Evolutionary conservation across 2,797 vertebrate genomes (phyloP).

Genomic region (Eurystomus glaucurus): DNA sequence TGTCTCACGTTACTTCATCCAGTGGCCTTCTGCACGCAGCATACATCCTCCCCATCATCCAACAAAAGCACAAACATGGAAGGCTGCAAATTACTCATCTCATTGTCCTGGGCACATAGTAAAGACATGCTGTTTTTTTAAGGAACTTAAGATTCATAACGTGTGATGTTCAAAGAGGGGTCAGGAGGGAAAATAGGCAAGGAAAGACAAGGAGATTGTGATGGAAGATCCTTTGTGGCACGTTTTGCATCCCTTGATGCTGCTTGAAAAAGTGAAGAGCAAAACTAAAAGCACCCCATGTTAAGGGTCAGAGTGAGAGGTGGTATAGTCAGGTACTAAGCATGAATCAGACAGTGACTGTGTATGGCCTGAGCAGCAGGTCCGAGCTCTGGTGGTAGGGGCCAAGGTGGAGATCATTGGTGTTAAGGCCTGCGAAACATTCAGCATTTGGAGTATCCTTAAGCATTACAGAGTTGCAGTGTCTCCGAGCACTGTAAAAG

Average conservation of each 20-base stretch:
- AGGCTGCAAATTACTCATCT: background rate
- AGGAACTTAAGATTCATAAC: background rate
- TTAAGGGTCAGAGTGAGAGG: background rate
- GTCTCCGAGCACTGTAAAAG: background rate
- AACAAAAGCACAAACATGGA: background rate
- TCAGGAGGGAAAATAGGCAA: background rate
- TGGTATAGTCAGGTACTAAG: rapidly evolving
- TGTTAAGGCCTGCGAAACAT: background rate
- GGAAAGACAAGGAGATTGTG: background rate
- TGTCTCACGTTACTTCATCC: background rate
- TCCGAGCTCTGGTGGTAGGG: background rate
- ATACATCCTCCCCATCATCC: background rate
- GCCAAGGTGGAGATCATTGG: background rate
- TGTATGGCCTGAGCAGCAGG: background rate
- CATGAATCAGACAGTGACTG: rapidly evolving
- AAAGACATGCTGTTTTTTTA: background rate
- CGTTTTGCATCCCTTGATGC: background rate
- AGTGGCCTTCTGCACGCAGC: rapidly evolving
- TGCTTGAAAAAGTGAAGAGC: background rate
- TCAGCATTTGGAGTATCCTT: background rate
- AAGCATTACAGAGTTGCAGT: rapidly evolving
- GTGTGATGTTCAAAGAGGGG: background rate
- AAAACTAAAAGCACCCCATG: background rate
- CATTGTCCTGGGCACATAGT: background rate
- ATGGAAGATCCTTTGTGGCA: background rate